These are phyloP conservation scores for Progne subis DNA, from an alignment of 2,113 vertebrate species.

Conservation along the genomic window DNA sequence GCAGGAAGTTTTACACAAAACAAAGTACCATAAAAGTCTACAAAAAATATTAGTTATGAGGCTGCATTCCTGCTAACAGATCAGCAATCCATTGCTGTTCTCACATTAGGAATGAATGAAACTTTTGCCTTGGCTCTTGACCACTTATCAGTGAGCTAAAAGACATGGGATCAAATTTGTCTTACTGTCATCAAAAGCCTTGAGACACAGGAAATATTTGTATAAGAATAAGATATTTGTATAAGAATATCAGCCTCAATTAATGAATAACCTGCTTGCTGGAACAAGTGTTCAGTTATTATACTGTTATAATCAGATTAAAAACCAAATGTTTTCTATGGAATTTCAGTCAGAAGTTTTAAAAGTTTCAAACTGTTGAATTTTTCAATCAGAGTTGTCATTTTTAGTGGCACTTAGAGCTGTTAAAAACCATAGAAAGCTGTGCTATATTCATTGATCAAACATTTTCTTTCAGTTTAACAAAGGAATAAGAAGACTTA, in stretches of 20 bases:
- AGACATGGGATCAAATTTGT: accelerated
- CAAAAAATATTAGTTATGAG: accelerated
- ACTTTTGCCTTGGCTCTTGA: background rate
- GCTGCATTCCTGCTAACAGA: background rate
- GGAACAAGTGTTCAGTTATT: background rate
- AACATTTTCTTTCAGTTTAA: background rate
- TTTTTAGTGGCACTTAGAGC: background rate
- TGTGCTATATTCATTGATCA: background rate
- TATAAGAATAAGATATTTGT: background rate
- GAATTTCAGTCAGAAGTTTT: background rate
- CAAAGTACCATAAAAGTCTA: background rate
- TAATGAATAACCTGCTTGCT: background rate
- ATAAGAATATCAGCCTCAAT: background rate
- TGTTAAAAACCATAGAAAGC: background rate
- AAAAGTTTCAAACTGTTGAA: background rate
- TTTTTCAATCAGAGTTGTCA: background rate
- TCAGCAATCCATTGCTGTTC: background rate
- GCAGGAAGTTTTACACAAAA: background rate
- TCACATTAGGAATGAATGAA: background rate
- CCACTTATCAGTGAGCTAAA: background rate
- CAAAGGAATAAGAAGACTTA: background rate
- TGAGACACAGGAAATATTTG: background rate
- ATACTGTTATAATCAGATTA: background rate
- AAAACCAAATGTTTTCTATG: background rate
- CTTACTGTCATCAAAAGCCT: background rate